phyloP scores from a whole-genome alignment of 2,113 vertebrate genomes.

The Phaethornis superciliosus region DNA sequence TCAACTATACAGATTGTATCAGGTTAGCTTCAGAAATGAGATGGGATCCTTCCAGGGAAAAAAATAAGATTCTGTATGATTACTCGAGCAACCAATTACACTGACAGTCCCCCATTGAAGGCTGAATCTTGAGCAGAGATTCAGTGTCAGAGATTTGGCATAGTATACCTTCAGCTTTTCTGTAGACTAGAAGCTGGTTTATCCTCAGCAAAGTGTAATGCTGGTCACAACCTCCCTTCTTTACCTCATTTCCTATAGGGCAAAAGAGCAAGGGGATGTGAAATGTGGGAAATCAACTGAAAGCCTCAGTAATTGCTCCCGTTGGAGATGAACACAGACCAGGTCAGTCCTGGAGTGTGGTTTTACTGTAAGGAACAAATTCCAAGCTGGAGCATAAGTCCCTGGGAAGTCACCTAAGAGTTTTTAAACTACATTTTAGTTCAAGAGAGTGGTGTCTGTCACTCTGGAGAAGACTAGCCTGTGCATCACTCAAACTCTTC shows the following conservation, averaged over 20 bases:
- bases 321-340: background rate
- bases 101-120: background rate
- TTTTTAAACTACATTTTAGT: background rate
- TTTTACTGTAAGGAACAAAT: background rate
- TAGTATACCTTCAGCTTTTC: background rate
- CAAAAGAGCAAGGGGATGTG: background rate
- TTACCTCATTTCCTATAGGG: background rate
- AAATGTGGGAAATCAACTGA: background rate
- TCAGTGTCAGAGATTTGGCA: background rate
- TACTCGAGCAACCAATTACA: background rate
- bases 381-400: background rate
- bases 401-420: background rate
- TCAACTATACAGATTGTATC: background rate
- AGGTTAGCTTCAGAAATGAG: background rate
- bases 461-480: background rate
- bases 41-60: background rate
- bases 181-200: background rate
- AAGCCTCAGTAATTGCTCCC: background rate
- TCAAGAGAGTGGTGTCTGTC: background rate
- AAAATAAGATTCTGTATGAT: background rate
- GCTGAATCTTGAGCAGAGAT: background rate
- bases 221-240: background rate
- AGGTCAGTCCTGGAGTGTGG: background rate
- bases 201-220: background rate
- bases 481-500: background rate